Percentiles rank a stretch among this genome's conserved stretches.
These are phyloP conservation scores for Machimus rusticus DNA, from an alignment of 2,888 invertebrate genomes.

Conservation along the genomic window DNA sequence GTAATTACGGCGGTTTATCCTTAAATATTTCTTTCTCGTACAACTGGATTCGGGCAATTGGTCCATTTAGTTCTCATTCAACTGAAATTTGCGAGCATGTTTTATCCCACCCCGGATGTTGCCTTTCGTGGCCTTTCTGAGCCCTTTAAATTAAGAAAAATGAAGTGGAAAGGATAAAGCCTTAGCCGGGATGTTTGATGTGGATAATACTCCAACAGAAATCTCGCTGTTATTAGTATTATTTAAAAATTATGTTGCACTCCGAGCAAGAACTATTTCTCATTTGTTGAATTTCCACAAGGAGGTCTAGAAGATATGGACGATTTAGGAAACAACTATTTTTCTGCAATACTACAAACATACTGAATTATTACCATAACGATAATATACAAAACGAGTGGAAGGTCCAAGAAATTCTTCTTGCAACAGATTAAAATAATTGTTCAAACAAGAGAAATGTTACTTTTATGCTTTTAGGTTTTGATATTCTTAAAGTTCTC, in stretches of 20 bases:
- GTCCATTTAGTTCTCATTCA: not conserved
- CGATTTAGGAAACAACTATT: not conserved
- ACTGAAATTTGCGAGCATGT: not conserved
- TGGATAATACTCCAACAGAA: not conserved
- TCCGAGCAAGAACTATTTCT: not conserved
- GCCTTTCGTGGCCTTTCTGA: not conserved
- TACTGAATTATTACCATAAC: not conserved
- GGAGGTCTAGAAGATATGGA: not conserved
- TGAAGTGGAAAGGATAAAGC: slow-evolving; percentile 9
- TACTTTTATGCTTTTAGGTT: too few relatives aligned
- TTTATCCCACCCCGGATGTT: not conserved
- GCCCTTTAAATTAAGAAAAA: not conserved
- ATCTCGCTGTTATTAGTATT: not conserved
- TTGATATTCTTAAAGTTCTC: too few relatives aligned
- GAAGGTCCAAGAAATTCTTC: too few relatives aligned
- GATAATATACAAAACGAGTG: too few relatives aligned
- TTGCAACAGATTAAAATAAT: too few relatives aligned
- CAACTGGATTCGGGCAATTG: slow-evolving; percentile 7
- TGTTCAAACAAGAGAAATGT: too few relatives aligned
- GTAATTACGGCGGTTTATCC: slow-evolving; percentile 20
- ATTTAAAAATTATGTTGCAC: not conserved
- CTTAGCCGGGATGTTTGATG: not conserved
- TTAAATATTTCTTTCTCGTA: slow-evolving; percentile 12
- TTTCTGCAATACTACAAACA: not conserved
- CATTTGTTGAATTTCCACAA: not conserved